These are phyloP conservation scores for Drosophila azteca DNA, from an alignment of 1,140 invertebrate genomes.

Conservation along the genomic window DNA sequence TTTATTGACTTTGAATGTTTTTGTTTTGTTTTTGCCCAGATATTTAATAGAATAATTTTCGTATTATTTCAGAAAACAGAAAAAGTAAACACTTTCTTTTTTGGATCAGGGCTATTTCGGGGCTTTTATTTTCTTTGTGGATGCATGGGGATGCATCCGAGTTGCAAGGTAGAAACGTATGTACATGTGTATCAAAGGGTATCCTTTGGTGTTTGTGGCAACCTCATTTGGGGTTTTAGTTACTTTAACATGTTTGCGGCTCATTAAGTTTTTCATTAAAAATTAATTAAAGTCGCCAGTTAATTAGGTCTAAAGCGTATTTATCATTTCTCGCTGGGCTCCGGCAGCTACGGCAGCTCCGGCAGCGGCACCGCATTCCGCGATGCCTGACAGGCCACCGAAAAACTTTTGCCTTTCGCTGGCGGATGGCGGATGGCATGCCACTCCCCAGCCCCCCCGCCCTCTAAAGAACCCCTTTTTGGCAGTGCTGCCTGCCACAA, in stretches of 20 bases:
- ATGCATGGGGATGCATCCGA: too few relatives aligned
- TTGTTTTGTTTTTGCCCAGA: too few relatives aligned
- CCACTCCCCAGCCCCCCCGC: neutral
- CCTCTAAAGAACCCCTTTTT: slow-evolving; percentile 1
- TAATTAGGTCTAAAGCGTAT: slow-evolving; percentile 82
- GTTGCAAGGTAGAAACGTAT: too few relatives aligned
- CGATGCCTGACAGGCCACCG: slow-evolving; percentile 65
- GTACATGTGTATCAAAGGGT: too few relatives aligned
- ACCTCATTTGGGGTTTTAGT: slow-evolving; percentile 42
- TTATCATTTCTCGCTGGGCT: slow-evolving; percentile 72
- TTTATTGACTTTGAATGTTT: too few relatives aligned
- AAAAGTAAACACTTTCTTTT: too few relatives aligned
- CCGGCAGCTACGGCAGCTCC: slow-evolving; percentile 29
- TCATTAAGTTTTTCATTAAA: slow-evolving; percentile 82
- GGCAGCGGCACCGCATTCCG: slow-evolving; percentile 25
- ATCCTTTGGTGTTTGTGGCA: slow-evolving; percentile 11
- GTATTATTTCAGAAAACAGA: too few relatives aligned
- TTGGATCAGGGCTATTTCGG: too few relatives aligned
- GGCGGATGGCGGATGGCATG: neutral
- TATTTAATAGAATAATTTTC: too few relatives aligned
- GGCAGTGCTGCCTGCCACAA: slow-evolving; percentile 6
- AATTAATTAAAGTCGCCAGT: slow-evolving; percentile 82
- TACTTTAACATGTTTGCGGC: slow-evolving; percentile 73
- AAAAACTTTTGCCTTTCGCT: slow-evolving; percentile 68
- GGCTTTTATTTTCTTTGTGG: too few relatives aligned